Base-by-base conservation (phyloP, 2,797 vertebrate species). In the Rhabdophis nuchalis region DNA sequence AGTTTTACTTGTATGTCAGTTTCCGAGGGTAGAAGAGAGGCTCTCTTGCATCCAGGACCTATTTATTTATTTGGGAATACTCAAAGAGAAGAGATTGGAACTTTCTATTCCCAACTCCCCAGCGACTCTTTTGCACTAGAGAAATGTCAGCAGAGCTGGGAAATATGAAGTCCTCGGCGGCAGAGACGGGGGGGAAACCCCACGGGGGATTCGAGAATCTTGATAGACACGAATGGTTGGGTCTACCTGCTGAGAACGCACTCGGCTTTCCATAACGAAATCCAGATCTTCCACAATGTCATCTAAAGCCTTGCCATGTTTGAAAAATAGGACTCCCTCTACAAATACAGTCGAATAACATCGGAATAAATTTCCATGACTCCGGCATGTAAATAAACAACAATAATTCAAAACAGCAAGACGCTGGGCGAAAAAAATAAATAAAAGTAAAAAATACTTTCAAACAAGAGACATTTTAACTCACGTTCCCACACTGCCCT, bases 301-400 rank as follows among this genome's bases (percentile, higher is more conserved):
- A n/a, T 20, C 64, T 20, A 61, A 92, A 87, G 5, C 27, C 57
- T 54, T 56, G 41, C 20, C 29, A 12, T 32, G 50, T 89, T 88
- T 85, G 61, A 41, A 54, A 60, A 92, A 90, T 46, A 88, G 2
- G 50, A 6, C 23, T 5, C 16, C 82, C 46, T 90, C 90, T 50
- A 92, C 90, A 93, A 90, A 92, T 56, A 29, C 29, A 93, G 82
- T 64, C 20, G 58, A 72, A 86, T 50, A 82, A 46, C 56, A 54
- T 46, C 6, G 58, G 57, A 61, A 87, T 88, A 54, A 90, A 61
- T 93, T 90, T 90, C 89, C 92, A 88, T 93, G 64, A 88, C 29
- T 68, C 61, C 85, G 88, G 32, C 8, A 32, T 32, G 60, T 58
- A 56, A 85, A 52, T 5, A 68, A 86, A 90, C 46, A 87, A 89